phyloP scores from a whole-genome alignment of 2,797 vertebrate genomes.

The Syngnathus rostellatus region DNA sequence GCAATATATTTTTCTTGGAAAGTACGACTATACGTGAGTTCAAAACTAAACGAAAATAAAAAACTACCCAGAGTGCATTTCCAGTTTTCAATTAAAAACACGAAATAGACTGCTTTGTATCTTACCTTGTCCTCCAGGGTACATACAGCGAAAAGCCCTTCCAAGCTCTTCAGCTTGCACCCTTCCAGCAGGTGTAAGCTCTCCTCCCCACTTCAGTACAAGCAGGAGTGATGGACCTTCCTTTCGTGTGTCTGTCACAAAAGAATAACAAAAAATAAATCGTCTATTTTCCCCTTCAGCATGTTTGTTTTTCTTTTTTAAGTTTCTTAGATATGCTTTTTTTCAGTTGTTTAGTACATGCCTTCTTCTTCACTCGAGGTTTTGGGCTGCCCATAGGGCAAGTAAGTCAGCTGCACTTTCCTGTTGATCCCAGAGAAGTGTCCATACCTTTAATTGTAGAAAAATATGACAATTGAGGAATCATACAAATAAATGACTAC shows the following conservation, averaged over 20 bases:
- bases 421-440: conserved; percentile 99
- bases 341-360: conserved; percentile 33
- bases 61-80: not conserved
- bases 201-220: conserved; percentile 94
- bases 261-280: not conserved
- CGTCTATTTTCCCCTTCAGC: not conserved
- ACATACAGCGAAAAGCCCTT: conserved; percentile 93
- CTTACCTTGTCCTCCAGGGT: conserved; percentile 92
- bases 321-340: not conserved
- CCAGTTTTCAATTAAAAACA: not conserved
- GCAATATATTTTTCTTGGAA: too few species aligned
- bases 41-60: not conserved
- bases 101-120: not conserved
- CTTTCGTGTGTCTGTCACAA: conserved; percentile 69
- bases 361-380: conserved; percentile 92
- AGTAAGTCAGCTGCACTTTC: conserved; percentile 94
- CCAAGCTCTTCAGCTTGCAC: conserved; percentile 95
- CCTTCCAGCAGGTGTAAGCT: conserved; percentile 86
- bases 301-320: not conserved
- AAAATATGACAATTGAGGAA: not conserved
- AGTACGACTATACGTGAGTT: too few species aligned
- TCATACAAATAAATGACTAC: not conserved
- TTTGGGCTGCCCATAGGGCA: conserved; percentile 88
- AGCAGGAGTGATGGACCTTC: conserved; percentile 82
- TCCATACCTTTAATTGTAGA: conserved; percentile 78